These are phyloP conservation scores for Pantelozetes paolii DNA, from an alignment of 2,888 invertebrate species.

Conservation along the genomic window DNA sequence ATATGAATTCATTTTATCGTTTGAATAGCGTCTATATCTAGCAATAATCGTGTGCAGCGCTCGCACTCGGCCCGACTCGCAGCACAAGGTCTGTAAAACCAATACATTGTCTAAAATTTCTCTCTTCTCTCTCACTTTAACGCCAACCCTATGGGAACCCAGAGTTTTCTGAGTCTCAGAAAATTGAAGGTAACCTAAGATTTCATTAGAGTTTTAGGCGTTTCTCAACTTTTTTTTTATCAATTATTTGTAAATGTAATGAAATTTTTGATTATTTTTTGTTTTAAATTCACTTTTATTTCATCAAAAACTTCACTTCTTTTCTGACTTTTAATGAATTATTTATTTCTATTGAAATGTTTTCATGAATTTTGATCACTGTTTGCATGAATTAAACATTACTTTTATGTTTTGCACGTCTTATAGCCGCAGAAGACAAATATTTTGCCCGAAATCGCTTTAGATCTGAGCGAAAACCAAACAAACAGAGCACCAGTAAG, in stretches of 20 bases:
- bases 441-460: conserved; percentile 42
- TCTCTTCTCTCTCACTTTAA: conserved; percentile 31
- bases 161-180: conserved; percentile 42
- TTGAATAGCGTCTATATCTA: conserved; percentile 32
- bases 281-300: background rate
- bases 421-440: conserved; percentile 43
- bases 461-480: conserved; percentile 47
- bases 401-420: conserved; percentile 33
- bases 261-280: too few relatives aligned
- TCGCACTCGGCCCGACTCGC: conserved; percentile 54
- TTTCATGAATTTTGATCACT: background rate
- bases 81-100: conserved; percentile 51
- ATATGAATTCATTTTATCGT: conserved; percentile 42
- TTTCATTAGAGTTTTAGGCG: conserved; percentile 11
- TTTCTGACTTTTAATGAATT: conserved; percentile 4
- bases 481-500: conserved; percentile 45
- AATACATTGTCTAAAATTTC: conserved; percentile 36
- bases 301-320: too few relatives aligned
- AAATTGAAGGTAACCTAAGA: conserved; percentile 41
- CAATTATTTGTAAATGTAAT: background rate
- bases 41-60: conserved; percentile 51
- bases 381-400: conserved; percentile 29
- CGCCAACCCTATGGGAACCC: background rate
- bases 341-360: conserved; percentile 10
- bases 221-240: background rate